Base-by-base conservation (phyloP, 2,113 vertebrate species). In the Pipra filicauda region DNA sequence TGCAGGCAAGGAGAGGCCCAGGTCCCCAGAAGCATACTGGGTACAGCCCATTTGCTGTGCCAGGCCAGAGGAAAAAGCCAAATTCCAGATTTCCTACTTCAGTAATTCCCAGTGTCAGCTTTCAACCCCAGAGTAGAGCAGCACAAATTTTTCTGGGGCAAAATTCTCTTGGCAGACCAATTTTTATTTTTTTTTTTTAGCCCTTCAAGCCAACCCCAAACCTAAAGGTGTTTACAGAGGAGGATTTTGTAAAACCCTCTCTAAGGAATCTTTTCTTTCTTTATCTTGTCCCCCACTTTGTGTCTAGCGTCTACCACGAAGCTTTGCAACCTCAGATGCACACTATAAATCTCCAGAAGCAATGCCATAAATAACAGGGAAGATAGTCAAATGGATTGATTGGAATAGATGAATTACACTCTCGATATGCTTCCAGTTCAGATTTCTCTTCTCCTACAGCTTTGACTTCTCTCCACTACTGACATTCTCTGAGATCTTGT, bases 221-320 rank as follows among this genome's bases (percentile, higher is more conserved):
- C 19, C 27, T 49, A 39, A 77, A 70, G 33, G 46, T 44, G 44
- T 48, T 74, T 44, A 54, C 24, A 82, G 51, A 71, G 12, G 27
- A 74, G n/a, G 12, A 55, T 52, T 37, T n/a, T 28, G 17, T 10
- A 44, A 55, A 66, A 71, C 7, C 4, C 7, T 58, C 46, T 48
- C 43, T 28, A 27, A 44, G 16, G 39, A 79, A 55, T 15, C 5
- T 43, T 9, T 48, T 26, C 12, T 15, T 9, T 27, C 2, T 19
- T 23, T 20, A 9, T 43, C 31, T 6, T 5, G 8, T 28, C 6
- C 7, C 8, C 5, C 2, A 2, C 8, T 22, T 35, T 44, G 5
- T 46, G 54, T n/a, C 39, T 70, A 52, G 11, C 51, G 80, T 91
- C 72, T 84, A 54, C 27, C 41, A 57, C 8, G 33, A 69, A 84